phyloP scores from a whole-genome alignment of 2,888 invertebrate species.

The Octonoba sinensis region DNA sequence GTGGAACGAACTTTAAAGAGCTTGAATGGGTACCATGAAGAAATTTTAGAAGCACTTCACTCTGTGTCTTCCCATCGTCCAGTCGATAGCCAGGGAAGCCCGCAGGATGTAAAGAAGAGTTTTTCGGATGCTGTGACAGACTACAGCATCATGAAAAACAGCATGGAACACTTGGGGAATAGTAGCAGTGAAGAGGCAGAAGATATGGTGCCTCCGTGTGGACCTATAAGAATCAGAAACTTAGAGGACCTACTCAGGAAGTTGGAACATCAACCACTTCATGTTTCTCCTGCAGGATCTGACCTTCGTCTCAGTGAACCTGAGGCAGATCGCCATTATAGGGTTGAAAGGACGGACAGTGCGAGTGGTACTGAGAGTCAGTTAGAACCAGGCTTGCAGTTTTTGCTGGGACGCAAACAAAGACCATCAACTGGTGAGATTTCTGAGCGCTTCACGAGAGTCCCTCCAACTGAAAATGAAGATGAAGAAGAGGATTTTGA shows the following conservation, averaged over 20 bases:
- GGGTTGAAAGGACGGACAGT: slow-evolving; percentile 62
- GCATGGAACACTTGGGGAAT: slow-evolving; percentile 64
- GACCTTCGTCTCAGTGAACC: slow-evolving; percentile 89
- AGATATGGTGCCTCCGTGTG: slow-evolving; percentile 80
- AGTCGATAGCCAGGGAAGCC: slow-evolving; percentile 77
- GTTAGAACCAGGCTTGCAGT: slow-evolving; percentile 50
- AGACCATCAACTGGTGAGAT: slow-evolving; percentile 68
- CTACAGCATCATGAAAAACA: slow-evolving; percentile 65
- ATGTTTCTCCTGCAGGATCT: slow-evolving; percentile 87
- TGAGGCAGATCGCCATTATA: slow-evolving; percentile 85
- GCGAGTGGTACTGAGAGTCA: slow-evolving; percentile 67
- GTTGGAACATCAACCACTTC: slow-evolving; percentile 67
- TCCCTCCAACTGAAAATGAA: slow-evolving; percentile 39
- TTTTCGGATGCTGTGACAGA: slow-evolving; percentile 75
- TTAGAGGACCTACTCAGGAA: slow-evolving; percentile 87
- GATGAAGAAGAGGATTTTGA: slow-evolving; percentile 66
- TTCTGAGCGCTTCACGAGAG: slow-evolving; percentile 74
- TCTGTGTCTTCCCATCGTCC: slow-evolving; percentile 70
- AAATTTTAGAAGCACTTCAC: slow-evolving; percentile 89
- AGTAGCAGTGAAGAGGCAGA: slow-evolving; percentile 76
- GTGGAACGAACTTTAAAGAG: slow-evolving; percentile 86
- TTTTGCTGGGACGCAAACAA: slow-evolving; percentile 30
- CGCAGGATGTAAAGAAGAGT: slow-evolving; percentile 78
- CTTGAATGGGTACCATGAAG: slow-evolving; percentile 92
- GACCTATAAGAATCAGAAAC: slow-evolving; percentile 88